phyloP scores from a whole-genome alignment of 2,113 vertebrate species.

The Arvicanthis niloticus region DNA sequence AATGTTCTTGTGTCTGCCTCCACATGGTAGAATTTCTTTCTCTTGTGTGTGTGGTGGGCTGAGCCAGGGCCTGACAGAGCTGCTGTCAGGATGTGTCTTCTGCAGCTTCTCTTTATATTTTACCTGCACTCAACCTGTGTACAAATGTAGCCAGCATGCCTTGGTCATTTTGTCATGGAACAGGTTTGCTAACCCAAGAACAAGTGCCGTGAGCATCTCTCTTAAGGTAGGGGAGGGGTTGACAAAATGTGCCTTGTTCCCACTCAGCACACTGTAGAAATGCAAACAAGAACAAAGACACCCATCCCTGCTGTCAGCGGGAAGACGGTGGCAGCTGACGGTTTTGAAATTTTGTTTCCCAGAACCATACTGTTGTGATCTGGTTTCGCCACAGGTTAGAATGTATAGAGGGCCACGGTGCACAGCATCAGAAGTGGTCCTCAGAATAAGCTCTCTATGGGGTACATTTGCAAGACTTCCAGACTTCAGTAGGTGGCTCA shows the following conservation, averaged over 20 bases:
- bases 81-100: neutral
- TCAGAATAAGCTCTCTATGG: neutral
- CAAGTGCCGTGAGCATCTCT: neutral
- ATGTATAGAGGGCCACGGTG: neutral
- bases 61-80: neutral
- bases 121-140: neutral
- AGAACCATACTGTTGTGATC: neutral
- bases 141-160: neutral
- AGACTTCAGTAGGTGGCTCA: neutral
- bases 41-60: neutral
- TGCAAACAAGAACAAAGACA: neutral
- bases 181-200: neutral
- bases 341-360: slow-evolving; percentile 21
- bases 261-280: neutral
- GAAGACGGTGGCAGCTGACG: slow-evolving; percentile 31
- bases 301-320: neutral
- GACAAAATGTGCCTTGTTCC: slow-evolving; percentile 10
- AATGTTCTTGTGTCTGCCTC: neutral
- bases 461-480: neutral
- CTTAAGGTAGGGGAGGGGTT: neutral
- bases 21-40: neutral
- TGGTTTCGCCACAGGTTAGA: neutral
- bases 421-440: neutral
- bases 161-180: slow-evolving; percentile 47
- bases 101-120: neutral